Evolutionary conservation across 2,113 vertebrate species (phyloP).

Genomic region (Hypocryptadius cinnamomeus): DNA sequence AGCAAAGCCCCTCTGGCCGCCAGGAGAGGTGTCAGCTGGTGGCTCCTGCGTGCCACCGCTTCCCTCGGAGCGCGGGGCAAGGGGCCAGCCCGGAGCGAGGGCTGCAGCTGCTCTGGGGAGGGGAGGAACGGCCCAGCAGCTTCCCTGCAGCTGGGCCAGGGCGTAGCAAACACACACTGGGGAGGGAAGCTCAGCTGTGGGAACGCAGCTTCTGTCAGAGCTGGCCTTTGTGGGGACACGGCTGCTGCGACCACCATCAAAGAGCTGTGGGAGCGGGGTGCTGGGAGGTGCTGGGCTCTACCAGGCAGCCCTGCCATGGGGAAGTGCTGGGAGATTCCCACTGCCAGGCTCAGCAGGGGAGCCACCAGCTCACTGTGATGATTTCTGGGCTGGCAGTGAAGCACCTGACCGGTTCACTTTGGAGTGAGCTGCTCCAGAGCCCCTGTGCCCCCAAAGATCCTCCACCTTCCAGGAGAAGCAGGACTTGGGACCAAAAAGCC

Average conservation of each 20-base stretch:
- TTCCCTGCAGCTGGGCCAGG: not conserved
- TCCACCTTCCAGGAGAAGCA: not conserved
- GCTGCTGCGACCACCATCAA: accelerated
- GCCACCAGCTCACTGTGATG: not conserved
- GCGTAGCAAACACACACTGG: accelerated
- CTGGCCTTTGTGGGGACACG: accelerated
- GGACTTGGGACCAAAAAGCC: not conserved
- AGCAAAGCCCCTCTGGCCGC: not conserved
- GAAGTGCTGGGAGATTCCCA: not conserved
- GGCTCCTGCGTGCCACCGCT: not conserved
- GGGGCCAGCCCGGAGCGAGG: not conserved
- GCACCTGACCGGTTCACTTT: not conserved
- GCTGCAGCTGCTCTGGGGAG: not conserved
- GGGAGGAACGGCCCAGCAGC: not conserved
- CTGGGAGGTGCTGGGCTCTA: not conserved
- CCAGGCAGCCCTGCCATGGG: not conserved
- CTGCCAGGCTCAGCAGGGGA: not conserved
- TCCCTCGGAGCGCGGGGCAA: not conserved
- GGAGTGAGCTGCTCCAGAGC: not conserved
- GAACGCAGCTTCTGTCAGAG: not conserved
- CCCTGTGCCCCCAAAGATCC: accelerated
- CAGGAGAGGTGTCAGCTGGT: not conserved
- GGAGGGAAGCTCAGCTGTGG: not conserved
- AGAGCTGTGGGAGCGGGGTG: accelerated
- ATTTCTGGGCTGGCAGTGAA: not conserved